These are phyloP conservation scores for Hirundichthys speculiger DNA, from an alignment of 2,113 vertebrate genomes.

Conservation along the genomic window DNA sequence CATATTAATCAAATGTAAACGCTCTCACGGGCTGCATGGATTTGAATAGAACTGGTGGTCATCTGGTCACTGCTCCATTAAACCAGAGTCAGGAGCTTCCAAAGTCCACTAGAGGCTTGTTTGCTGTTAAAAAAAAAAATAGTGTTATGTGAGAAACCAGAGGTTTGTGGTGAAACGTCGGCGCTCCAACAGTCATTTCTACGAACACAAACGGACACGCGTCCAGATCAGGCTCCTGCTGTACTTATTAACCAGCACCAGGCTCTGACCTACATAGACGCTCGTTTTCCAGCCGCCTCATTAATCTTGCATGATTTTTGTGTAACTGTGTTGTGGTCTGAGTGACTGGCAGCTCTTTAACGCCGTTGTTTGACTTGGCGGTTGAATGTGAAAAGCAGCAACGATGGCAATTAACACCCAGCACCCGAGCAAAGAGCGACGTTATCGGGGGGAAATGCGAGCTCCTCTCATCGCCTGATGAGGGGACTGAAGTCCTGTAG, in stretches of 20 bases:
- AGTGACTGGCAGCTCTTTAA: neutral
- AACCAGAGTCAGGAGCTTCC: neutral
- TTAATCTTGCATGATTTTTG: constrained; percentile 24
- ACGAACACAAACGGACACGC: constrained; percentile 29
- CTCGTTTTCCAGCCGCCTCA: constrained; percentile 10
- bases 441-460: neutral
- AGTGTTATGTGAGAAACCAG: constrained; percentile 41
- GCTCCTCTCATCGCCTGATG: neutral
- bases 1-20: no score
- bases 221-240: neutral
- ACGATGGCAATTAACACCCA: constrained; percentile 5
- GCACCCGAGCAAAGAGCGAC: neutral
- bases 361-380: neutral
- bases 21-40: neutral
- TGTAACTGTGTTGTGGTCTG: constrained; percentile 4
- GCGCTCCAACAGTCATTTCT: constrained; percentile 6
- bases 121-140: constrained; percentile 50
- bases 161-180: constrained; percentile 20
- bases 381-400: neutral
- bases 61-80: no score
- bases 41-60: no score
- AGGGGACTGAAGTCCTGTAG: neutral
- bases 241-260: constrained; percentile 25
- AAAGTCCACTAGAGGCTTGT: constrained; percentile 15
- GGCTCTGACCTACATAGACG: constrained; percentile 18